phyloP scores from a whole-genome alignment of 2,888 invertebrate genomes.

The Ceraclea dissimilis region DNA sequence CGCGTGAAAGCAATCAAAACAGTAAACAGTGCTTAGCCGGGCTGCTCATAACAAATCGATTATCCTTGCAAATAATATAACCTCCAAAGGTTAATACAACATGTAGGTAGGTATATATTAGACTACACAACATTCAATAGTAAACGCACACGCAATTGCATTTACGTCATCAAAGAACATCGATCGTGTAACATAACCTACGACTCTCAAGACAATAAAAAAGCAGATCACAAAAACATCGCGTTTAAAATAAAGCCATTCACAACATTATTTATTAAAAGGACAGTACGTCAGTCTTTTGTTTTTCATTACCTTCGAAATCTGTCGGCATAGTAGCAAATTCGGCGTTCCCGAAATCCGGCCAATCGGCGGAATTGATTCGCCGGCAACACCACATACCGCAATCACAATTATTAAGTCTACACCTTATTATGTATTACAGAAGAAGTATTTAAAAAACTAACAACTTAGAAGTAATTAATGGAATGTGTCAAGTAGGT shows the following conservation, averaged over 20 bases:
- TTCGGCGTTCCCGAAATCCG: neutral
- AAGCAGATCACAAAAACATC: neutral
- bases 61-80: neutral
- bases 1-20: constrained; percentile 9
- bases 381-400: constrained; percentile 25
- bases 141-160: constrained; percentile 4
- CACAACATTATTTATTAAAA: constrained; percentile 1
- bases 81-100: neutral
- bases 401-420: neutral
- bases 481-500: neutral
- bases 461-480: constrained; percentile 1
- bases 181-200: constrained; percentile 9
- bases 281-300: neutral
- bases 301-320: constrained; percentile 21
- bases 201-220: neutral
- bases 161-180: constrained; percentile 6
- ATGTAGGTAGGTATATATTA: too few relatives aligned
- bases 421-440: neutral
- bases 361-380: constrained; percentile 25
- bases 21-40: neutral
- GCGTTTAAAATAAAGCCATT: constrained; percentile 17
- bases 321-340: constrained; percentile 5
- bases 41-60: constrained; percentile 2
- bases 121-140: neutral
- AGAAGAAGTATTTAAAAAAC: constrained; percentile 1